Conservation (phyloP, 2,888 invertebrate species). For the Perizoma affinitatum region DNA sequence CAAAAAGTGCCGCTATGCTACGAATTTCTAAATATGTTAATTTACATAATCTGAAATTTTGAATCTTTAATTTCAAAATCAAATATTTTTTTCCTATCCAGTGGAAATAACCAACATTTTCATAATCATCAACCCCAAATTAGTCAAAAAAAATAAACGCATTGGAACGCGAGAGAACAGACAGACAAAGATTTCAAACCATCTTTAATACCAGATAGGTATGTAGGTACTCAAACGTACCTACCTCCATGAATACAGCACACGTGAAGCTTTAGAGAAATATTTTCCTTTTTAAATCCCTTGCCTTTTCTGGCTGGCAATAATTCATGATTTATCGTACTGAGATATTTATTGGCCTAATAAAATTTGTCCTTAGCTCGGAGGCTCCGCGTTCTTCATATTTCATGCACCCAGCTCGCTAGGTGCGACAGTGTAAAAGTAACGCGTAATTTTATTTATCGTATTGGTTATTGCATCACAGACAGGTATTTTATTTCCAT, state of each 20-base stretch:
- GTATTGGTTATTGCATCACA: slow-evolving; percentile 14
- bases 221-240: background rate
- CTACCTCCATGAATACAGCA: slow-evolving; percentile 2
- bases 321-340: slow-evolving; percentile 58
- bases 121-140: too few relatives aligned
- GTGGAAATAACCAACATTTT: too few relatives aligned
- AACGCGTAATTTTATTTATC: slow-evolving; percentile 18
- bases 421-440: slow-evolving; percentile 15
- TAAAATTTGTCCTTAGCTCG: slow-evolving; percentile 62
- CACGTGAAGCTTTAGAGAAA: slow-evolving; percentile 38
- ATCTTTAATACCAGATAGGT: background rate
- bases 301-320: slow-evolving; percentile 48
- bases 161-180: too few relatives aligned
- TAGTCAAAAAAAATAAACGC: too few relatives aligned
- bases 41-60: too few relatives aligned
- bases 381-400: slow-evolving; percentile 47
- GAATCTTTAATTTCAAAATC: too few relatives aligned
- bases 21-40: too few relatives aligned
- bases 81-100: too few relatives aligned
- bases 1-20: too few relatives aligned
- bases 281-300: slow-evolving; percentile 48
- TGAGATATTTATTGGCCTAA: slow-evolving; percentile 62
- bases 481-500: background rate
- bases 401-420: slow-evolving; percentile 36
- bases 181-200: too few relatives aligned